Base-by-base conservation (phyloP, 2,797 vertebrate species). In the Acomys russatus region DNA sequence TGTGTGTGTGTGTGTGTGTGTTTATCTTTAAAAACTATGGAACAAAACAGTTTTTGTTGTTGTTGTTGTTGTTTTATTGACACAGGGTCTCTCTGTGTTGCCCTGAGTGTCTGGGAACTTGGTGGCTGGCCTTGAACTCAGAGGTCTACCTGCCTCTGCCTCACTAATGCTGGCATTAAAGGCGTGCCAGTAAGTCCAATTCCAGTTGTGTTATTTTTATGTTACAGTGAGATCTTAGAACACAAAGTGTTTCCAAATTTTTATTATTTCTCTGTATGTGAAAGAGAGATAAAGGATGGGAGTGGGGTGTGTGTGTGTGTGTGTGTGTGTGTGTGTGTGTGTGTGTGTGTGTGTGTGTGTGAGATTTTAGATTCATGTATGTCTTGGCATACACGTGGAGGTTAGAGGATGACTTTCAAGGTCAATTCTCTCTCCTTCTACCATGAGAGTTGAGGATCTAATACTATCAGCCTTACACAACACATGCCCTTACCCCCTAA, bases 21-120 rank as follows among this genome's bases (percentile, higher is more conserved):
- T 44, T 89, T 1, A 54, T 59, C 23, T 96, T 94, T 88, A 56
- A 91, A 84, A 97, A 85, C n/a, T 22, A 23, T 7, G 1, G 35
- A 87, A n/a, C 20, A 64, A 94, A 38, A 71, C 4, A 17, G 23
- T 3, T 44, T 44, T 44, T 44, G 3, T 92, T 64, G 82, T 9
- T 9, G 0, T 49, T n/a, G 30, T 79, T 54, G 14, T 77, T 23
- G 28, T 79, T 59, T 51, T 77, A 28, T 59, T 25, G 12, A 61
- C 10, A 25, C n/a, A 80, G 22, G 7, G 35, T 83, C 63, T 44
- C 14, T 63, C n/a, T 83, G 59, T 17, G 23, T 63, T 14, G 23
- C 35, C 59, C 35, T 83, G 22, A 9, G 51, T 79, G 77, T 79
- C 59, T 30, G n/a, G 54, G 54, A 79, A 79, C 54, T 79, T 14